These are phyloP conservation scores for Hippocampus guttulatus DNA, from an alignment of 2,113 vertebrate genomes.

Conservation along the genomic window DNA sequence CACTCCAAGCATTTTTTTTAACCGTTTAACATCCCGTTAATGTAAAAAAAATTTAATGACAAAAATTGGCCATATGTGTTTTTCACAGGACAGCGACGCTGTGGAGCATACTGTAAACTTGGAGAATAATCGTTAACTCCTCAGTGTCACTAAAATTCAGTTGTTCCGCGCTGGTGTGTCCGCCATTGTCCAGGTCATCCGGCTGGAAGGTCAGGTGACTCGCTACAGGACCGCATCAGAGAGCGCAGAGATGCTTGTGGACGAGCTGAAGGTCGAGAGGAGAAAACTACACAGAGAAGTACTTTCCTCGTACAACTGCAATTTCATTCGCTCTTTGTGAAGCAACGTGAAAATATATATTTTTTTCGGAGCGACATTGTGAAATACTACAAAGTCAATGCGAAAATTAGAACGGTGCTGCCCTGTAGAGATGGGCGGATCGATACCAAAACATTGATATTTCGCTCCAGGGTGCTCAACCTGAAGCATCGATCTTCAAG, in stretches of 20 bases:
- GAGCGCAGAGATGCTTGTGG: conserved; percentile 86
- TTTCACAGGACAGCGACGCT: too few relatives aligned
- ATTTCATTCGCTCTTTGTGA: not conserved
- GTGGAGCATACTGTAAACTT: not conserved
- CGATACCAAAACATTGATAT: too few relatives aligned
- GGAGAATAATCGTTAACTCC: not conserved
- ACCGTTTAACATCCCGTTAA: too few relatives aligned
- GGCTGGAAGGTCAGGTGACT: conserved; percentile 87
- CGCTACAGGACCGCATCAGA: conserved; percentile 87
- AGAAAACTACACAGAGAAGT: conserved; percentile 92
- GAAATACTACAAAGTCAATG: too few relatives aligned
- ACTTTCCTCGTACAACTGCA: not conserved
- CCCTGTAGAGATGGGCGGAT: too few relatives aligned
- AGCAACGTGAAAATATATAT: not conserved
- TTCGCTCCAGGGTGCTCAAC: too few relatives aligned
- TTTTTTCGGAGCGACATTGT: not conserved
- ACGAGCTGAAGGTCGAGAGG: conserved; percentile 94
- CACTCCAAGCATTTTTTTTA: not conserved
- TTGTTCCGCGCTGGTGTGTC: not conserved
- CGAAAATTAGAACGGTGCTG: too few relatives aligned
- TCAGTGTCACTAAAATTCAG: not conserved
- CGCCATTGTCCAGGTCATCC: conserved; percentile 74
- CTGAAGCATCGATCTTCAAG: too few relatives aligned
- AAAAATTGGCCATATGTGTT: too few relatives aligned
- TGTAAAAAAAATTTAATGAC: too few relatives aligned